Evolutionary conservation across 2,113 vertebrate genomes (phyloP).

Genomic region (Camelus dromedarius): DNA sequence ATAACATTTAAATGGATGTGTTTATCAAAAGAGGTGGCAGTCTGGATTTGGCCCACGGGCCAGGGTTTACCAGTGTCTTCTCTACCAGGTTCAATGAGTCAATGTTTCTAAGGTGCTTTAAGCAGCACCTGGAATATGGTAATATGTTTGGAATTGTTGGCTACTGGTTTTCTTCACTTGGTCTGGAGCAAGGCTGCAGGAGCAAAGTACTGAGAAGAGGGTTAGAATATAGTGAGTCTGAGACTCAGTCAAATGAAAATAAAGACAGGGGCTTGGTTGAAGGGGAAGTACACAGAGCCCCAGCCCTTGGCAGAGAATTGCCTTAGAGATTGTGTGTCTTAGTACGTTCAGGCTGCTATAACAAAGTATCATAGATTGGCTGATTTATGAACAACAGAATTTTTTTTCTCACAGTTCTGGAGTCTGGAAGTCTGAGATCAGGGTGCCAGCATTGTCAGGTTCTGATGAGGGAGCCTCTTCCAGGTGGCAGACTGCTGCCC

Average conservation of each 20-base stretch:
- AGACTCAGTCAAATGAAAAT: not conserved
- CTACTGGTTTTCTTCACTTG: conserved; percentile 8
- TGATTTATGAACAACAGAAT: not conserved
- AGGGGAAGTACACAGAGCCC: not conserved
- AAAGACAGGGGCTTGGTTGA: not conserved
- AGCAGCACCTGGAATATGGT: not conserved
- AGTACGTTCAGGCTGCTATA: not conserved
- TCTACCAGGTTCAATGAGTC: not conserved
- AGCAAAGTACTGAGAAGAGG: not conserved
- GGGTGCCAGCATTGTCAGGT: not conserved
- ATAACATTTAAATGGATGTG: not conserved
- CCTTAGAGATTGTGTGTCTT: not conserved
- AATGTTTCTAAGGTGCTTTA: not conserved
- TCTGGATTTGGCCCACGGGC: not conserved
- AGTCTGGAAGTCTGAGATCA: not conserved
- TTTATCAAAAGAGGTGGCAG: conserved; percentile 13
- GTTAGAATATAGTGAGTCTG: not conserved
- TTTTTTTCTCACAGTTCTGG: not conserved
- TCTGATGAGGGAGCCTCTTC: not conserved
- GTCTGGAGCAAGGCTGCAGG: not conserved
- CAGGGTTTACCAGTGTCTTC: not conserved
- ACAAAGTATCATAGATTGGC: not conserved
- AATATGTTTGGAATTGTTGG: not conserved
- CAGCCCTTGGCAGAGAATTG: not conserved
- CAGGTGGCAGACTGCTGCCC: not conserved